phyloP scores from a whole-genome alignment of 30 jellyfish, hydroid and myxozoan genomes.

The Aurelia coerulea region DNA sequence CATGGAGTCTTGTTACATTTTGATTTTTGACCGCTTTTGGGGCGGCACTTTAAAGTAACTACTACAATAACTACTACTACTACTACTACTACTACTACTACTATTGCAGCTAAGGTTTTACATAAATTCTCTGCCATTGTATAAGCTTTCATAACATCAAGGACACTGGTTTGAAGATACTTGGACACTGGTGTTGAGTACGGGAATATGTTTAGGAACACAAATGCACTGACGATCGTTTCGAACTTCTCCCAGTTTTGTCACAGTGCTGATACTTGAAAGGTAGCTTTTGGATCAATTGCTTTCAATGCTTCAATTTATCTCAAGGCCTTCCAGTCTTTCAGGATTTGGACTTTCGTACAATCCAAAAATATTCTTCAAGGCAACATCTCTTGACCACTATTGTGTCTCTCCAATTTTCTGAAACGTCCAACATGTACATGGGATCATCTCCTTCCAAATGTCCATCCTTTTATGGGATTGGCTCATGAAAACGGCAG shows the following conservation, averaged over 20 bases:
- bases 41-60: too few relatives aligned
- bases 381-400: constrained; percentile 40
- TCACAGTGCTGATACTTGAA: constrained; percentile 34
- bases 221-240: constrained; percentile 42
- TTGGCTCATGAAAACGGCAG: background rate
- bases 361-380: constrained; percentile 15
- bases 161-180: constrained; percentile 32
- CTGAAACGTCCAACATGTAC: constrained; percentile 1
- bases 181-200: constrained; percentile 49
- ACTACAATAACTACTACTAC: too few relatives aligned
- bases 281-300: constrained; percentile 14
- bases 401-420: constrained; percentile 41
- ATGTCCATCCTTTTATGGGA: constrained; percentile 30
- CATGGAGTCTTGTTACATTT: too few relatives aligned
- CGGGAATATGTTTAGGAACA: constrained; percentile 14
- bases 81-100: too few relatives aligned
- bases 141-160: constrained; percentile 33
- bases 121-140: too few relatives aligned
- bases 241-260: constrained; percentile 34
- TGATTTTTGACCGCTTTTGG: too few relatives aligned
- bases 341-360: constrained; percentile 15
- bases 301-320: background rate
- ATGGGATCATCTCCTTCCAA: constrained; percentile 14
- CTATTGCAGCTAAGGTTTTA: too few relatives aligned
- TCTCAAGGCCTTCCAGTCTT: too few relatives aligned